Conservation (phyloP, 2,888 invertebrate species). For the Chorisops tibialis region DNA sequence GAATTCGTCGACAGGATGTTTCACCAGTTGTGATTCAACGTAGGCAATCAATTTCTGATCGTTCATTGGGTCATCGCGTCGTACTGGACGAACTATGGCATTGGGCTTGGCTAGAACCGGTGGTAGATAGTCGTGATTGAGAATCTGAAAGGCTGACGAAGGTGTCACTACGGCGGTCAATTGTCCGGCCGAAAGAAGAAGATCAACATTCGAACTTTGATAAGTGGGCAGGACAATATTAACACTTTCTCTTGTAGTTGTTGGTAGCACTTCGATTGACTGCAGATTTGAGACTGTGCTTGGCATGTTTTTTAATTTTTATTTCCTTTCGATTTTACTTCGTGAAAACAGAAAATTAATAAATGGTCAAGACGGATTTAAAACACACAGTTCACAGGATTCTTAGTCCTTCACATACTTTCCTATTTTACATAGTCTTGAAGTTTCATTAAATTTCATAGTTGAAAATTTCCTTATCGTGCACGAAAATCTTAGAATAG, state of each 20-base stretch:
- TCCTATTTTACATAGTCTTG: slow-evolving; percentile 3
- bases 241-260: neutral
- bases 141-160: slow-evolving; percentile 37
- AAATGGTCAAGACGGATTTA: neutral
- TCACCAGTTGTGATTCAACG: slow-evolving; percentile 19
- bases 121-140: slow-evolving; percentile 39
- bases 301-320: slow-evolving; percentile 4
- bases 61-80: slow-evolving; percentile 36
- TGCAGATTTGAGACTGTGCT: neutral
- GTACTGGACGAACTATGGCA: slow-evolving; percentile 57
- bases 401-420: slow-evolving; percentile 22
- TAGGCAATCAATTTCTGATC: slow-evolving; percentile 20
- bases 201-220: slow-evolving; percentile 4
- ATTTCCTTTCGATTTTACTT: no score
- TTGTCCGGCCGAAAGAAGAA: slow-evolving; percentile 37
- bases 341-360: neutral
- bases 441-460: slow-evolving; percentile 7
- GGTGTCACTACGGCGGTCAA: slow-evolving; percentile 35
- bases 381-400: neutral
- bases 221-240: slow-evolving; percentile 1
- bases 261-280: slow-evolving; percentile 13
- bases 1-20: slow-evolving; percentile 53
- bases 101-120: slow-evolving; percentile 52
- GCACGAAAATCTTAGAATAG: slow-evolving; percentile 14
- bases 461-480: slow-evolving; percentile 6